A percentile compares a stretch with the other conserved stretches of the same genome.
These are phyloP conservation scores for Polypedilum pembai DNA, from an alignment of 1,140 invertebrate genomes.

Conservation along the genomic window DNA sequence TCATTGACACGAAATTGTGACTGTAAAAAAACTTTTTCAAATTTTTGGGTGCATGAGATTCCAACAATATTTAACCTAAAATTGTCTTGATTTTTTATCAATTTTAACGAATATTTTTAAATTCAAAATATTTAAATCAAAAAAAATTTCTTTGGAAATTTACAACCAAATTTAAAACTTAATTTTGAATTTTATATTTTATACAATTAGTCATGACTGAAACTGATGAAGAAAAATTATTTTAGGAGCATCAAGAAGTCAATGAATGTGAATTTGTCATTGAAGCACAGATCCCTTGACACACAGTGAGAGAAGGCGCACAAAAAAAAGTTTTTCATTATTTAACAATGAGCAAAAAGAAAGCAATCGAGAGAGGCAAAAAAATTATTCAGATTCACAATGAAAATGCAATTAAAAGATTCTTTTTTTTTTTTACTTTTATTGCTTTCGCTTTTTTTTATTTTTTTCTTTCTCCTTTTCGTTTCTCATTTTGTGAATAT, in stretches of 20 bases:
- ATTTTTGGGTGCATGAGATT: no score
- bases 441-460: not conserved
- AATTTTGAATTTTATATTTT: no score
- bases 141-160: no score
- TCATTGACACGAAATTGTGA: no score
- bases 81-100: no score
- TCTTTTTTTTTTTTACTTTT: conserved; percentile 21
- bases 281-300: not conserved
- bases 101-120: no score
- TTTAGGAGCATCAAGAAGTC: not conserved
- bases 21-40: no score
- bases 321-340: not conserved
- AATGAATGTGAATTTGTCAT: not conserved
- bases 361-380: not conserved
- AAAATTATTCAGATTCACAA: conserved; percentile 20
- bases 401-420: conserved; percentile 27
- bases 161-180: no score
- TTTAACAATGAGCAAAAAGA: not conserved
- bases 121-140: no score
- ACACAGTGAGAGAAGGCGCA: not conserved
- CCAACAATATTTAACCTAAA: no score
- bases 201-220: not conserved
- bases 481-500: not conserved
- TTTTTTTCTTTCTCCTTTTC: not conserved
- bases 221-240: conserved; percentile 10